Evolutionary conservation across 2,888 invertebrate species (phyloP).

Genomic region (Dascillus cervinus): DNA sequence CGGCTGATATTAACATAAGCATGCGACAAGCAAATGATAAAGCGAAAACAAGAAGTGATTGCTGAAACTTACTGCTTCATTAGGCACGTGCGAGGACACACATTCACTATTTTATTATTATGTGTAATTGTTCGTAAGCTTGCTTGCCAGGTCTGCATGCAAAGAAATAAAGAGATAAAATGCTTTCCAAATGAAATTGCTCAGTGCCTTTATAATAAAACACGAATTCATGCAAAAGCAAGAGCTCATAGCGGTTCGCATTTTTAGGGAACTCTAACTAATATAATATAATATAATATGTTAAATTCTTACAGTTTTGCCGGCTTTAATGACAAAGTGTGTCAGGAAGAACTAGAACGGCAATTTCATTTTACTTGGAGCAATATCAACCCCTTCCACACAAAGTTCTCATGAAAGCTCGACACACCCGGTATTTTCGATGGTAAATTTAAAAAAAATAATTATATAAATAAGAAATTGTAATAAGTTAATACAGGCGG

Average conservation of each 20-base stretch:
- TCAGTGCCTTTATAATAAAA: conserved; percentile 5
- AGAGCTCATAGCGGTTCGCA: conserved; percentile 2
- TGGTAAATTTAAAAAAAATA: too few species aligned
- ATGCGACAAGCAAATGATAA: neutral
- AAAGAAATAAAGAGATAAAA: conserved; percentile 19
- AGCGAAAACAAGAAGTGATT: neutral
- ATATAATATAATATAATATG: too few species aligned
- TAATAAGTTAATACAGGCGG: too few species aligned
- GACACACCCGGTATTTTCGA: too few species aligned
- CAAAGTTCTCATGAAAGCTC: too few species aligned
- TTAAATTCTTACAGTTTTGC: too few species aligned
- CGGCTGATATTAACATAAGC: too few species aligned
- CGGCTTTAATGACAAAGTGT: too few species aligned
- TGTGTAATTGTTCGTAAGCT: conserved; percentile 84
- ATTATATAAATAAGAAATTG: too few species aligned
- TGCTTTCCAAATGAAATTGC: conserved; percentile 1
- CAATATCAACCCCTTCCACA: too few species aligned
- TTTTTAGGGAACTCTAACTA: neutral
- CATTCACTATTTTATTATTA: conserved; percentile 93
- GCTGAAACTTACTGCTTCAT: conserved; percentile 91
- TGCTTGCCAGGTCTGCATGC: conserved; percentile 64
- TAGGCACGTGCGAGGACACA: conserved; percentile 89
- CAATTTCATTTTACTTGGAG: too few species aligned
- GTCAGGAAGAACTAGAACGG: too few species aligned
- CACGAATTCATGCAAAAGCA: conserved; percentile 7